phyloP scores from a whole-genome alignment of 2,113 vertebrate genomes.

The Empidonax traillii region DNA sequence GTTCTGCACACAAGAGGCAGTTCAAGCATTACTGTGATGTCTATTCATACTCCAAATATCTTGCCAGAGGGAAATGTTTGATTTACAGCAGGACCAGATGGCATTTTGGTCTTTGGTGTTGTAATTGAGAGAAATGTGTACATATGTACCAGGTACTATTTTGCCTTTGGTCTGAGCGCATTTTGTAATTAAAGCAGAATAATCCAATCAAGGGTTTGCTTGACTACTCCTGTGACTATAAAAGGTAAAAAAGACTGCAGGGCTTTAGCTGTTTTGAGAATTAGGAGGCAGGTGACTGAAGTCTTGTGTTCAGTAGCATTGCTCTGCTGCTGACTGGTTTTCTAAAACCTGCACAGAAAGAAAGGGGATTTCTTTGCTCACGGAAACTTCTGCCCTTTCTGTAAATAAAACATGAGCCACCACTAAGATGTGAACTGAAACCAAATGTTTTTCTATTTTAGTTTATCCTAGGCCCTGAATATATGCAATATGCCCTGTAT shows the following conservation, averaged over 20 bases:
- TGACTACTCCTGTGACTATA: conserved; percentile 21
- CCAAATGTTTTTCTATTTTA: neutral
- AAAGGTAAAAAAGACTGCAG: conserved; percentile 9
- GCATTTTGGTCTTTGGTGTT: neutral
- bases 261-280: neutral
- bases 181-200: conserved; percentile 54
- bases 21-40: neutral
- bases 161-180: neutral
- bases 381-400: neutral
- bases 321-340: neutral
- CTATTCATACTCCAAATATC: neutral
- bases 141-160: neutral
- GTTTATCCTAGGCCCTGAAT: neutral
- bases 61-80: neutral
- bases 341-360: neutral
- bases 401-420: conserved; percentile 12
- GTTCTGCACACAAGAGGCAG: neutral
- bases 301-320: neutral
- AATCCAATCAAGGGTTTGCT: conserved; percentile 32
- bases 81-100: neutral
- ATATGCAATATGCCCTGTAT: neutral
- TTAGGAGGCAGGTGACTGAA: neutral
- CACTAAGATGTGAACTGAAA: conserved; percentile 7
- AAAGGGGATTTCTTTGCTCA: neutral
- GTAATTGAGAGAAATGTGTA: neutral